Base-by-base conservation (phyloP, 2,888 invertebrate species). In the Julus scandinavius region DNA sequence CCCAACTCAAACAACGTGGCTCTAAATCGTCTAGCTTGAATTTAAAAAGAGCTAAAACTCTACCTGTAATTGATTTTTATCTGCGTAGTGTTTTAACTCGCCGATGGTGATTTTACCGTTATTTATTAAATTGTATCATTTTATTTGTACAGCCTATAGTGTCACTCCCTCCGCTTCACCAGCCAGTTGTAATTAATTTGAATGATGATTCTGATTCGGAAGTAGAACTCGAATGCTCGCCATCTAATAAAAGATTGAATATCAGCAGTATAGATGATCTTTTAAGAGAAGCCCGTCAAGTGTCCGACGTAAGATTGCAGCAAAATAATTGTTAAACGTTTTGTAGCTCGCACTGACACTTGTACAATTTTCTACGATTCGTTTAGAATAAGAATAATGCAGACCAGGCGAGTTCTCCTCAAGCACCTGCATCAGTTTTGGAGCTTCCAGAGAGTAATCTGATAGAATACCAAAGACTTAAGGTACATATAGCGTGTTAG, bases 121-220 rank as follows among this genome's bases (percentile, higher is more conserved):
- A 45, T 45, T 13, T 15, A n/a, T 80, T 29, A 80, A 29, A 13
- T 15, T 29, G 29, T 13, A 40, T 80, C 80, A 38, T 80, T 80
- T 80, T 80, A 45, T 45, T 7, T 45, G 5, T 45, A 13, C 15
- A 80, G 80, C 38, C 38, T 15, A 49, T 88, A 13, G 29, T 54
- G 6, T 40, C 85, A n/a, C 86, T 72, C 45, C 54, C 87, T 41
- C 89, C 89, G 45, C n/a, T 89, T 45, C 89, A 89, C 45, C 20
- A 83, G 49, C 88, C 88, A 15, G 88, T 89, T 15, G 89, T 89
- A 0, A 89, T 89, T 29, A 89, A 89, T 87, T 84, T 89, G 49
- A 87, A 87, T 5, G 89, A 89, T 40, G 89, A 89, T 86, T 89
- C 89, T 9, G 89, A 89, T 40, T 45, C 49, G 2, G 89, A 89